Evolutionary conservation across 2,888 invertebrate species (phyloP).

Genomic region (Tiliacea citrago): DNA sequence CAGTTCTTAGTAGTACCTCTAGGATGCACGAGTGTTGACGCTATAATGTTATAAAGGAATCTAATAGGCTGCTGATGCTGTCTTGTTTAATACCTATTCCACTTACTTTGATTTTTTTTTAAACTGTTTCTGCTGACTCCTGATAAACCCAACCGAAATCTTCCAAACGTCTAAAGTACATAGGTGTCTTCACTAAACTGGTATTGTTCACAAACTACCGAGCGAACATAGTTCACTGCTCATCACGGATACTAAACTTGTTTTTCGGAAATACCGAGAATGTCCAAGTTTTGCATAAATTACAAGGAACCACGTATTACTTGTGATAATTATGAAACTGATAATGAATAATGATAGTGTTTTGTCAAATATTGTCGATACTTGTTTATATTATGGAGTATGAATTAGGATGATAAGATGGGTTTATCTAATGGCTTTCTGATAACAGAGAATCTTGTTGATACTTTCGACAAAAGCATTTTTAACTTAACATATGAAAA

Average conservation of each 20-base stretch:
- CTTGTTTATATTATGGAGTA: constrained; percentile 20
- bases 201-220: constrained; percentile 32
- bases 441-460: constrained; percentile 22
- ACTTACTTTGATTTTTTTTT: constrained; percentile 23
- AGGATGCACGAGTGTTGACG: neutral
- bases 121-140: neutral
- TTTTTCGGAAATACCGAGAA: constrained; percentile 72
- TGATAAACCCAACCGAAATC: constrained; percentile 1
- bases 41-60: too few species aligned
- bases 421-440: constrained; percentile 31
- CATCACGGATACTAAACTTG: constrained; percentile 74
- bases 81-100: neutral
- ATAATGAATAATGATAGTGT: constrained; percentile 32
- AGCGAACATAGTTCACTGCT: constrained; percentile 27
- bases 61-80: neutral
- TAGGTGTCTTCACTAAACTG: constrained; percentile 31
- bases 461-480: constrained; percentile 5
- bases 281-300: constrained; percentile 64
- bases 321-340: constrained; percentile 39
- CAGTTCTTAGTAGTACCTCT: neutral
- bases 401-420: constrained; percentile 33
- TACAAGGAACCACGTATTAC: constrained; percentile 37
- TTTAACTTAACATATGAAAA: constrained; percentile 17
- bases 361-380: constrained; percentile 18
- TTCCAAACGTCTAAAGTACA: constrained; percentile 23